These are phyloP conservation scores for Trematomus bernacchii DNA, from an alignment of 2,797 vertebrate species.

Conservation along the genomic window DNA sequence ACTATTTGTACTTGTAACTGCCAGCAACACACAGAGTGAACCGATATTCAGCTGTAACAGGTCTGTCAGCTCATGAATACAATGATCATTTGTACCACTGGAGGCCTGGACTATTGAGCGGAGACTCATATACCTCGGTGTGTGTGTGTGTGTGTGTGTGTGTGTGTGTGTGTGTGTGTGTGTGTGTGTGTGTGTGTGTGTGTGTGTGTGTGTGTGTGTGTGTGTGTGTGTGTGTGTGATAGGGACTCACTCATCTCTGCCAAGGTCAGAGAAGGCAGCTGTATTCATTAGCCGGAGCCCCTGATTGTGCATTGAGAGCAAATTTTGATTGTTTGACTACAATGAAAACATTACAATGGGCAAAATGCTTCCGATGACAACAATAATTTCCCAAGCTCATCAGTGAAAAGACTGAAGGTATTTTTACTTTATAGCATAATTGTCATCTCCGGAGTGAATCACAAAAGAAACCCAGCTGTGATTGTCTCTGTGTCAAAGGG, in stretches of 20 bases:
- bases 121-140: conserved; percentile 65
- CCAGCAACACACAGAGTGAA: conserved; percentile 48
- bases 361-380: conserved; percentile 47
- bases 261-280: conserved; percentile 76
- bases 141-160: conserved; percentile 34
- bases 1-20: conserved; percentile 63
- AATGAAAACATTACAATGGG: conserved; percentile 53
- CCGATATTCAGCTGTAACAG: conserved; percentile 39
- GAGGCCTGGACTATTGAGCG: conserved; percentile 65
- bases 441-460: conserved; percentile 32
- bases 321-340: conserved; percentile 64
- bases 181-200: conserved; percentile 39
- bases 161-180: conserved; percentile 44
- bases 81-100: conserved; percentile 70
- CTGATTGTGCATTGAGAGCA: conserved; percentile 68
- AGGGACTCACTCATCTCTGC: conserved; percentile 65
- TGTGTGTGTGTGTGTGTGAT: no score
- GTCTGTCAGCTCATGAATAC: conserved; percentile 73
- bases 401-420: conserved; percentile 12
- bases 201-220: conserved; percentile 38
- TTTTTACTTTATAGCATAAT: conserved; percentile 38
- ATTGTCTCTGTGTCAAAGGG: conserved; percentile 28
- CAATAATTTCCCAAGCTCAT: conserved; percentile 53
- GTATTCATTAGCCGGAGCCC: conserved; percentile 66
- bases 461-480: conserved; percentile 36